Evolutionary conservation across 1,140 invertebrate genomes (phyloP).

Genomic region (Cherax destructor): DNA sequence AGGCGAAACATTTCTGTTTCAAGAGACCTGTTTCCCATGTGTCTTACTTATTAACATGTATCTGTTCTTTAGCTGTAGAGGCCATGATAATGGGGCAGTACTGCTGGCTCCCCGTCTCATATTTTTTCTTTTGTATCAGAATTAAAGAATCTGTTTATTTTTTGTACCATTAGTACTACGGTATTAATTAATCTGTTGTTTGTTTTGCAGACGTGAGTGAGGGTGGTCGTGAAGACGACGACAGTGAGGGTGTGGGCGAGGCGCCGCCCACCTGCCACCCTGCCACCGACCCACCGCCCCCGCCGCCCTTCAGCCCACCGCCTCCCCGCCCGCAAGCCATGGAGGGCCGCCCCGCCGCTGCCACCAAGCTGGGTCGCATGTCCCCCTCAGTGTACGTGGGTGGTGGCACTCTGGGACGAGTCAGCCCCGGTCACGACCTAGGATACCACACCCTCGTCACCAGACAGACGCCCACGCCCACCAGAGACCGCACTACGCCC

Average conservation of each 20-base stretch:
- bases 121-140: too few relatives aligned
- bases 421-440: slow-evolving; percentile 81
- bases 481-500: slow-evolving; percentile 53
- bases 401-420: slow-evolving; percentile 66
- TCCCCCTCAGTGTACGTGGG: slow-evolving; percentile 66
- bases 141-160: too few relatives aligned
- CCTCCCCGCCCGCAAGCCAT: slow-evolving; percentile 59
- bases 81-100: too few relatives aligned
- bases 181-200: background rate
- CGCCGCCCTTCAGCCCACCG: slow-evolving; percentile 59
- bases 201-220: slow-evolving; percentile 60
- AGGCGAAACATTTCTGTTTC: too few relatives aligned
- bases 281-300: slow-evolving; percentile 56
- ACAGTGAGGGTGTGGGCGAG: slow-evolving; percentile 62
- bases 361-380: slow-evolving; percentile 64
- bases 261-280: slow-evolving; percentile 54
- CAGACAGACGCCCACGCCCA: slow-evolving; percentile 75
- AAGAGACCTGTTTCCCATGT: too few relatives aligned
- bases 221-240: slow-evolving; percentile 60
- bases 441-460: slow-evolving; percentile 85
- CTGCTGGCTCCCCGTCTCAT: too few relatives aligned
- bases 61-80: too few relatives aligned
- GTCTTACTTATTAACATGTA: too few relatives aligned
- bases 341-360: slow-evolving; percentile 59
- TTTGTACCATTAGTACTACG: too few relatives aligned